Evolutionary conservation across 2,797 vertebrate genomes (phyloP), one percentile per base, ranked within the genome.

Genomic region (Tamandua tetradactyla): DNA sequence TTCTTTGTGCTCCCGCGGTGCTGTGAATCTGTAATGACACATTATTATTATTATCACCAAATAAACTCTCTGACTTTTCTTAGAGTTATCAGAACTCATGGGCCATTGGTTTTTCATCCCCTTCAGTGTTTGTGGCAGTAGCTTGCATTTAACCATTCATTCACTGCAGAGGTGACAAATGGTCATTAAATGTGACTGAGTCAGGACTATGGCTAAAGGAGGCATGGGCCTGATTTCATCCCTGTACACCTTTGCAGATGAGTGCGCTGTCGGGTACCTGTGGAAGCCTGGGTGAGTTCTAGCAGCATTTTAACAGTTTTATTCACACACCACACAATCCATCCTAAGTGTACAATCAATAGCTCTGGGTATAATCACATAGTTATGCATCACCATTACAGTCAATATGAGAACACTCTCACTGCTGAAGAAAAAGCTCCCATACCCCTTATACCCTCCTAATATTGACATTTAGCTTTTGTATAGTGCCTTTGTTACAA

Each of bases 181-280:
- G 18, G 22, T 74, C 11, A 15, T 22, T 72, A 42, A 64, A 68
- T 22, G 32, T 69, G 9, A n/a, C 75, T 49, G 40, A 35, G 7
- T 9, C n/a, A 5, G 85, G 57, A 42, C 6, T 13, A 9, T 15
- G 35, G 52, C 52, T 52, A 2, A 0, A 2, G 68, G 37, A 42
- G 61, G 23, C 20, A 5, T 25, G 23, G 75, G 30, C 42, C 25
- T 6, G 11, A 47, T 14, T 35, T 27, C 55, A 40, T 42, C 9
- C 2, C 82, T 17, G 59, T 3, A 30, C 40, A 17, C 12, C 5
- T 2, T 7, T 40, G 17, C 52, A 62, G 37, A 42, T 2, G 18
- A 0, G 1, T 20, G 30, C 12, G 27, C 15, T 44, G 18, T 17
- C 8, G 8, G n/a, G 44, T 69, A 6, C 37, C 47, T 1, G 0